A percentile compares a stretch with the other conserved stretches of the same genome.
Evolutionary conservation across 2,888 invertebrate species (phyloP).

Genomic region (Andrena camellia): DNA sequence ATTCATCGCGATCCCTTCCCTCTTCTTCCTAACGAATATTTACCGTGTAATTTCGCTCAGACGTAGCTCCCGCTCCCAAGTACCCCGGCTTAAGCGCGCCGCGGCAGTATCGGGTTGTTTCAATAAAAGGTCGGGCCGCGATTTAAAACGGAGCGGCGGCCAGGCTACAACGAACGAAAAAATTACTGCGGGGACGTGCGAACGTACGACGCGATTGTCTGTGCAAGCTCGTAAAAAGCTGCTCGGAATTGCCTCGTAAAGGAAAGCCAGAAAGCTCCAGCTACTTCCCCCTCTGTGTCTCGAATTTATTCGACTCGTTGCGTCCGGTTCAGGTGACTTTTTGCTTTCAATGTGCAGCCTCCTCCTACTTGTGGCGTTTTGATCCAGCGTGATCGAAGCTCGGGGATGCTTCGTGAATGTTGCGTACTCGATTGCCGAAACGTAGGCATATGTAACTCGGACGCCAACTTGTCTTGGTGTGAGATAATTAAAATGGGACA

Average conservation of each 20-base stretch:
- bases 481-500: no score
- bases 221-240: constrained; percentile 52
- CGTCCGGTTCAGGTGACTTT: constrained; percentile 4
- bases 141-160: constrained; percentile 19
- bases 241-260: constrained; percentile 45
- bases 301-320: constrained; percentile 35
- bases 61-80: neutral
- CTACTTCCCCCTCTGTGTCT: constrained; percentile 2
- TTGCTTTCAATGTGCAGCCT: neutral
- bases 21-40: constrained; percentile 15
- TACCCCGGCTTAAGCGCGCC: neutral
- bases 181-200: constrained; percentile 44
- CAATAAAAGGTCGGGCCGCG: constrained; percentile 12
- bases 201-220: constrained; percentile 45
- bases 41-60: constrained; percentile 16
- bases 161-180: constrained; percentile 16
- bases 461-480: no score
- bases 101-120: neutral
- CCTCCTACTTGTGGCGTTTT: neutral
- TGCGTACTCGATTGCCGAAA: no score
- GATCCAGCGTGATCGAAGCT: neutral
- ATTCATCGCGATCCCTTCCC: neutral
- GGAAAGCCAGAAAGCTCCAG: neutral
- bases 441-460: no score
- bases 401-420: no score